Evolutionary conservation across 2,797 vertebrate species (phyloP).

Genomic region (Hippoglossus hippoglossus): DNA sequence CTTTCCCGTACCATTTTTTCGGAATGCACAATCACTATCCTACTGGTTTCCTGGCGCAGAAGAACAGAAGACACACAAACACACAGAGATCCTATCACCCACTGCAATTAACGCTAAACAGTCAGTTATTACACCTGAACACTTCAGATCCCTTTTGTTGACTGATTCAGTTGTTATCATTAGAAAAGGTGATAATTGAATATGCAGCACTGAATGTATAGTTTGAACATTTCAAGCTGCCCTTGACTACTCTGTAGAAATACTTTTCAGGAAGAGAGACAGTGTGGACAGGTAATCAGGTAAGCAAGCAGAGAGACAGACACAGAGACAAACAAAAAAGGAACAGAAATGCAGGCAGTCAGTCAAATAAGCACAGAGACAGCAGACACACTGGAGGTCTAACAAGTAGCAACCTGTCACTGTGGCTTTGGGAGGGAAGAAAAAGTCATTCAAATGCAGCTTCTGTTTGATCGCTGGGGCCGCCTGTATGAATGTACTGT

Average conservation of each 20-base stretch:
- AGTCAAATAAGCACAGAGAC: slow-evolving; percentile 63
- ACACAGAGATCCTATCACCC: too few relatives aligned
- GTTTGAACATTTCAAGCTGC: background rate
- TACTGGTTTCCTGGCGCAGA: too few relatives aligned
- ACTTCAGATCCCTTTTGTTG: background rate
- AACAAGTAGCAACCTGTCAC: slow-evolving; percentile 80
- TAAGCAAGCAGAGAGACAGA: slow-evolving; percentile 41
- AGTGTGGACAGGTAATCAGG: slow-evolving; percentile 47
- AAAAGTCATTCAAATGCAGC: slow-evolving; percentile 72
- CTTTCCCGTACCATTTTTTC: background rate
- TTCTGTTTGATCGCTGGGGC: slow-evolving; percentile 69
- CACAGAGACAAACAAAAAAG: slow-evolving; percentile 34
- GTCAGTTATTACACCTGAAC: background rate
- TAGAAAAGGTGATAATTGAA: background rate
- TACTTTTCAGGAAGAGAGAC: slow-evolving; percentile 19
- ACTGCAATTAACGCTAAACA: too few relatives aligned
- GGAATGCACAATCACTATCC: background rate
- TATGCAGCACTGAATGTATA: background rate
- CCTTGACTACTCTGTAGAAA: background rate
- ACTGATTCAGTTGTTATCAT: background rate
- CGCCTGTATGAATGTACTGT: slow-evolving; percentile 66
- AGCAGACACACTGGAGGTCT: slow-evolving; percentile 67
- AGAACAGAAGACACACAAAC: too few relatives aligned
- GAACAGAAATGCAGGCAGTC: slow-evolving; percentile 55
- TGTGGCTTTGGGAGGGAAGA: slow-evolving; percentile 69